Conservation (phyloP, 2,888 invertebrate species). For the Psylliodes chrysocephalus region DNA sequence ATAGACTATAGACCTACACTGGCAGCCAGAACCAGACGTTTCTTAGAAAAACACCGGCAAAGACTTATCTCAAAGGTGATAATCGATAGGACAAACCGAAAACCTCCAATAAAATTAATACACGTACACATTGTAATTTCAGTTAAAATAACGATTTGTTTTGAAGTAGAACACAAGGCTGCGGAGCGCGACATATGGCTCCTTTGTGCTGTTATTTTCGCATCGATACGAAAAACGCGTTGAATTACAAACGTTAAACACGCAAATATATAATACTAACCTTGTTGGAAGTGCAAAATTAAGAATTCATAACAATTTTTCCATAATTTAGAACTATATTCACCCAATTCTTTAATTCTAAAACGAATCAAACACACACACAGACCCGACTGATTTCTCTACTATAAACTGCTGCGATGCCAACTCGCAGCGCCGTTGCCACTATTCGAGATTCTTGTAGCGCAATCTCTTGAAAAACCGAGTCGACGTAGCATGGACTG, state of each 20-base stretch:
- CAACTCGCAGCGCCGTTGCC: slow-evolving; percentile 32
- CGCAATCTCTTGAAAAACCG: background rate
- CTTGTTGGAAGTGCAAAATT: slow-evolving; percentile 25
- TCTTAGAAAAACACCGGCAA: slow-evolving; percentile 50
- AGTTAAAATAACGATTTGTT: slow-evolving; percentile 17
- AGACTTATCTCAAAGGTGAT: slow-evolving; percentile 11
- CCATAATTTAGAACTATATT: slow-evolving; percentile 29
- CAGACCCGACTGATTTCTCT: slow-evolving; percentile 39
- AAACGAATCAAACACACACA: slow-evolving; percentile 33
- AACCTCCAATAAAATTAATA: background rate
- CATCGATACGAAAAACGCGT: slow-evolving; percentile 12
- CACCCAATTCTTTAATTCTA: slow-evolving; percentile 18
- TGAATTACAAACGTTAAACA: background rate
- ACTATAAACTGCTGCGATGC: slow-evolving; percentile 24
- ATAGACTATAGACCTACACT: slow-evolving; percentile 52
- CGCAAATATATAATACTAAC: slow-evolving; percentile 33
- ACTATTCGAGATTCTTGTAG: slow-evolving; percentile 15
- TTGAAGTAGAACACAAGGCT: slow-evolving; percentile 44
- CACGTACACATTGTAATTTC: background rate
- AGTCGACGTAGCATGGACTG: slow-evolving; percentile 9
- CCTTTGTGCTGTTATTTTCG: slow-evolving; percentile 42
- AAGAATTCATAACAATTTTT: slow-evolving; percentile 26
- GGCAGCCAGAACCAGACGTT: slow-evolving; percentile 52
- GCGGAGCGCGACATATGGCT: slow-evolving; percentile 51
- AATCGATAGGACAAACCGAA: slow-evolving; percentile 24